Conservation (phyloP, 2,113 vertebrate species). For the Asarcornis scutulata region DNA sequence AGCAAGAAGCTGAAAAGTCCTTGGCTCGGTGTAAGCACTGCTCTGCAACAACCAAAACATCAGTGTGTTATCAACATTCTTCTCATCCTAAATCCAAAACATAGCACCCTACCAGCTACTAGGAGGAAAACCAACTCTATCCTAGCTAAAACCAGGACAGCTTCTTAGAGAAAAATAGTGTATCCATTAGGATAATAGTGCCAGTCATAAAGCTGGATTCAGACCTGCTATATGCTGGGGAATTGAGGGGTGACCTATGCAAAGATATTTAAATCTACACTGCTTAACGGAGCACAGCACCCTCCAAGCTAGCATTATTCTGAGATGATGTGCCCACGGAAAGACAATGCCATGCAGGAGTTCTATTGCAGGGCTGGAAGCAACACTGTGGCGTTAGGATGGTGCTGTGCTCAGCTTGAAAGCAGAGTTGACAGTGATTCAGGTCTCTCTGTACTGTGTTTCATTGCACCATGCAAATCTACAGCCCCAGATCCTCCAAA, state of each 20-base stretch:
- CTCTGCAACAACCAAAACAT: no score
- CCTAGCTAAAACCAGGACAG: no score
- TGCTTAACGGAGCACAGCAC: accelerated
- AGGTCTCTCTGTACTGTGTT: neutral
- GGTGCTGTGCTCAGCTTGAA: neutral
- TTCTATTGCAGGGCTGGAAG: neutral
- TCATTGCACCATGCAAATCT: neutral
- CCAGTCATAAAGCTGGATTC: neutral
- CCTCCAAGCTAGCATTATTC: neutral
- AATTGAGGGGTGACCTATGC: neutral
- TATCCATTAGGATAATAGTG: neutral
- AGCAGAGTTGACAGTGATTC: neutral
- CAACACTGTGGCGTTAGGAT: neutral
- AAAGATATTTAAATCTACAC: neutral
- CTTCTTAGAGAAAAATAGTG: neutral
- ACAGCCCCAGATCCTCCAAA: neutral
- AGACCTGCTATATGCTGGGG: neutral
- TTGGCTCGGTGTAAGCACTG: no score
- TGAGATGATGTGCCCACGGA: neutral
- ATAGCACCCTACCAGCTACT: no score
- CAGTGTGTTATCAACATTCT: no score
- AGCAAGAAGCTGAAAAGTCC: no score
- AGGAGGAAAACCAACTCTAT: no score
- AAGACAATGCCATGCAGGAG: neutral
- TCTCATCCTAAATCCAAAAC: no score